These are phyloP conservation scores for Micrasema minimum DNA, from an alignment of 1,140 invertebrate genomes.

Conservation along the genomic window DNA sequence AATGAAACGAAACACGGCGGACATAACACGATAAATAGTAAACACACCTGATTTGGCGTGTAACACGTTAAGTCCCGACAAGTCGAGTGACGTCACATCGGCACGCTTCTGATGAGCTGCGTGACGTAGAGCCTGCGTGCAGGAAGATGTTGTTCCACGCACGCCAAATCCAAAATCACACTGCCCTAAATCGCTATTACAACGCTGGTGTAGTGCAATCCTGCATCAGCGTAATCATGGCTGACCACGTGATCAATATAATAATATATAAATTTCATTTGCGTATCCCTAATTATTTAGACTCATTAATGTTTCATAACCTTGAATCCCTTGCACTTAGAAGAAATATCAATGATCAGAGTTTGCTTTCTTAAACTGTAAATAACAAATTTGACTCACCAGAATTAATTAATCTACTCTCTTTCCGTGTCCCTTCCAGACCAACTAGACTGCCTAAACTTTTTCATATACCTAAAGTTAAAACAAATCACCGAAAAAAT, in stretches of 20 bases:
- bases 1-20: constrained; percentile 19
- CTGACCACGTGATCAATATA: neutral
- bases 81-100: constrained; percentile 15
- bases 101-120: constrained; percentile 28
- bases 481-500: too few relatives aligned
- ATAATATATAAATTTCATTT: too few relatives aligned
- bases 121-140: constrained; percentile 16
- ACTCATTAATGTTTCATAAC: too few relatives aligned
- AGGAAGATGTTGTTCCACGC: constrained; percentile 23
- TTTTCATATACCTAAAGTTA: too few relatives aligned
- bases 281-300: too few relatives aligned
- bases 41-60: constrained; percentile 19
- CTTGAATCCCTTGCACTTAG: too few relatives aligned
- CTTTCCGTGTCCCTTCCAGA: too few relatives aligned
- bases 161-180: constrained; percentile 20
- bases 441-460: too few relatives aligned
- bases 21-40: constrained; percentile 3
- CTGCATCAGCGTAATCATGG: neutral
- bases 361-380: too few relatives aligned
- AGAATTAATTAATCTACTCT: too few relatives aligned
- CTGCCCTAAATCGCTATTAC: constrained; percentile 25
- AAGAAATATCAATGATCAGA: too few relatives aligned
- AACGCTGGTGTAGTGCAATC: neutral
- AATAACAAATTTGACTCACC: too few relatives aligned
- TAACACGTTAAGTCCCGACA: neutral